Conservation (phyloP, 2,888 invertebrate species). For the Drosophila diplacantha region DNA sequence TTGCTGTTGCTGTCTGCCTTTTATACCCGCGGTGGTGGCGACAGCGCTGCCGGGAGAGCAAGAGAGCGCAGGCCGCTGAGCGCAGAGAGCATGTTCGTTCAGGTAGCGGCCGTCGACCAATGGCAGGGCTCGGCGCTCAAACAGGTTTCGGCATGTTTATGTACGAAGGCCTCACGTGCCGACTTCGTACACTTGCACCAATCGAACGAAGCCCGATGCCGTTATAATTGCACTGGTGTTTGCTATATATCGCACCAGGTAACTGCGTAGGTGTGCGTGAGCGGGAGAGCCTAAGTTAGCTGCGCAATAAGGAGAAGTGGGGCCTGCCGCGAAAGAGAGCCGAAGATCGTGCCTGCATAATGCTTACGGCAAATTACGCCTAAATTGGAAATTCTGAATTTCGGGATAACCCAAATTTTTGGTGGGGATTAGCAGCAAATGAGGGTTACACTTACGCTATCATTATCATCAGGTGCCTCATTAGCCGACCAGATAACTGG, state of each 20-base stretch:
- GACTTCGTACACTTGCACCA: conserved; percentile 69
- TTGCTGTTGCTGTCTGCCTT: conserved; percentile 10
- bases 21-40: conserved; percentile 16
- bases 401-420: conserved; percentile 9
- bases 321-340: neutral
- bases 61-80: conserved; percentile 26
- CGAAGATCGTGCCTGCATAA: conserved; percentile 6
- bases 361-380: conserved; percentile 6
- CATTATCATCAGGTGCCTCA: conserved; percentile 44
- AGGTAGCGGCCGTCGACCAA: conserved; percentile 50
- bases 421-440: conserved; percentile 18
- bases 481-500: conserved; percentile 22
- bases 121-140: conserved; percentile 46
- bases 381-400: conserved; percentile 11
- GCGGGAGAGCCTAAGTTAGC: conserved; percentile 6
- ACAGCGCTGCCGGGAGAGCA: conserved; percentile 22
- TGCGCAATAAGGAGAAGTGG: conserved; percentile 31
- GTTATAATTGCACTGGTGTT: conserved; percentile 57
- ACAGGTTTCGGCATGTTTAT: conserved; percentile 63
- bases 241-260: conserved; percentile 7
- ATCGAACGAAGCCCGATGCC: conserved; percentile 55
- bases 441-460: conserved; percentile 7
- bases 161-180: conserved; percentile 48
- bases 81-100: conserved; percentile 6
- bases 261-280: conserved; percentile 10